Evolutionary conservation across 2,888 invertebrate genomes (phyloP).

Genomic region (Tipula unca): DNA sequence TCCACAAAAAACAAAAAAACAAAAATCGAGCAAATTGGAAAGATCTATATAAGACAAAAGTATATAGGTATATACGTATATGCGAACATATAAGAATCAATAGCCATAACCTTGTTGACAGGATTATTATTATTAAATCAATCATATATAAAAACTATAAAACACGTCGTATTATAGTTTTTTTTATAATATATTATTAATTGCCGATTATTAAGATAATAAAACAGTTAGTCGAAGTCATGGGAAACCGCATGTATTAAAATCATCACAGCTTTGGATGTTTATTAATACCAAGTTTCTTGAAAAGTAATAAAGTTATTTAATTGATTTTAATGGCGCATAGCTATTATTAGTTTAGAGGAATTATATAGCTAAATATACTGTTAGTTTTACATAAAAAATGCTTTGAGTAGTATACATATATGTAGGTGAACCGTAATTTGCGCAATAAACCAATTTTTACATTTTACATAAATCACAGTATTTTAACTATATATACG

Average conservation of each 20-base stretch:
- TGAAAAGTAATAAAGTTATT: neutral
- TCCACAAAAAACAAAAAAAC: neutral
- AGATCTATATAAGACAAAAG: neutral
- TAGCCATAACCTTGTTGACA: neutral
- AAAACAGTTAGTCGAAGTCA: neutral
- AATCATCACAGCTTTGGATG: neutral
- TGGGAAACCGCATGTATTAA: neutral
- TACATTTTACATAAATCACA: no score
- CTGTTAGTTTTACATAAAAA: no score
- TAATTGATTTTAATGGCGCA: neutral
- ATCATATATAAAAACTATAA: neutral
- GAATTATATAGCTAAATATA: no score
- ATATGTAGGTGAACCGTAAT: no score
- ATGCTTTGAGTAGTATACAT: no score
- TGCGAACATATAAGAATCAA: no score
- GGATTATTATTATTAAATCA: neutral
- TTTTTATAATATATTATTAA: no score
- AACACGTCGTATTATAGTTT: neutral
- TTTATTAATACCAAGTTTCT: neutral
- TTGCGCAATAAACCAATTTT: no score
- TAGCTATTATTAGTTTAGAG: no score
- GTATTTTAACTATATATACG: no score
- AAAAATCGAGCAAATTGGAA: neutral
- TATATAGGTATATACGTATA: no score
- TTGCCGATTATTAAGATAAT: no score